phyloP scores from a whole-genome alignment of 2,113 vertebrate genomes.

The Apteryx mantelli region DNA sequence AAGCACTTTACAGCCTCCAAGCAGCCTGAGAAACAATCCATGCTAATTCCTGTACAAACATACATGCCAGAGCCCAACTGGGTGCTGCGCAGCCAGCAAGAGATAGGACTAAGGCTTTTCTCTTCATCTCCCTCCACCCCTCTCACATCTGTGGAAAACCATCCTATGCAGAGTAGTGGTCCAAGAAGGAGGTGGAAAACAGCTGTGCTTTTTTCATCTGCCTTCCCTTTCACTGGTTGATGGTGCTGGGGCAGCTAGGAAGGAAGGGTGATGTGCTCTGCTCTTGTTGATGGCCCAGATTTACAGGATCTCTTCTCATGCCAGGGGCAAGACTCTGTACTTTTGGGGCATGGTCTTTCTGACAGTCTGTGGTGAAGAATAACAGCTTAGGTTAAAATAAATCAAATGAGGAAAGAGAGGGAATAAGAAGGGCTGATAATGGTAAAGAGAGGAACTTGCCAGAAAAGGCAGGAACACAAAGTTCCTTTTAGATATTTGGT shows the following conservation, averaged over 20 bases:
- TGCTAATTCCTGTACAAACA: background rate
- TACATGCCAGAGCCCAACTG: fast-evolving
- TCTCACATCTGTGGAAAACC: background rate
- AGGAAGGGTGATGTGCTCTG: background rate
- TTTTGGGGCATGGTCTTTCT: background rate
- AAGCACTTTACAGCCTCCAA: background rate
- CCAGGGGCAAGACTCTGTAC: background rate
- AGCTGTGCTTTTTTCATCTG: background rate
- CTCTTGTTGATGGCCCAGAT: background rate
- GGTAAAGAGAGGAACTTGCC: background rate
- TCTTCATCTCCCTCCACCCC: background rate
- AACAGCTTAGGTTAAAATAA: background rate
- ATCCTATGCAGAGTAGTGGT: background rate
- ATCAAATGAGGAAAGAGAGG: background rate
- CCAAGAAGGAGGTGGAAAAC: background rate
- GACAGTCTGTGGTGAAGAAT: background rate
- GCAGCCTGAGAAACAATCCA: background rate
- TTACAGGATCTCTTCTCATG: background rate
- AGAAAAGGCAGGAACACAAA: background rate
- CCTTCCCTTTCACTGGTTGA: fast-evolving
- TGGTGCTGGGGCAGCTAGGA: too few relatives aligned
- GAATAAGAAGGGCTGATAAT: background rate
- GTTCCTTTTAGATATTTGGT: background rate
- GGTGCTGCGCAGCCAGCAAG: background rate
- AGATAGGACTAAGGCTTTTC: background rate